These are phyloP conservation scores for Eublepharis macularius DNA, from an alignment of 2,113 vertebrate genomes.

Conservation along the genomic window DNA sequence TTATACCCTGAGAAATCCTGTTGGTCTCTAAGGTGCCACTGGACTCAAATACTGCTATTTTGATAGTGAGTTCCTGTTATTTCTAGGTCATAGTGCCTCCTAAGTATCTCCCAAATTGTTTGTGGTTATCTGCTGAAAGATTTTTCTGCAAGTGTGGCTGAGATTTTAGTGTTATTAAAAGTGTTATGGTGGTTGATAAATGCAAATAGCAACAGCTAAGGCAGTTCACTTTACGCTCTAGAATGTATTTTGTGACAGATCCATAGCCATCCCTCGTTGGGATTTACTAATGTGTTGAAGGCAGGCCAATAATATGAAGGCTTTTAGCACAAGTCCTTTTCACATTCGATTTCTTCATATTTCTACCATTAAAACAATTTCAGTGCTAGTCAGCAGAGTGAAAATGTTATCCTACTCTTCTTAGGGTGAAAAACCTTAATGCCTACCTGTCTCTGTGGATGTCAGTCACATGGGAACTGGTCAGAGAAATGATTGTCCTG, in stretches of 20 bases:
- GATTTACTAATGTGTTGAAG: not conserved
- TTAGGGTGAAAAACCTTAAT: not conserved
- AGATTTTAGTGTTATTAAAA: not conserved
- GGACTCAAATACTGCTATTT: too few species aligned
- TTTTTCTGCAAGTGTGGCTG: not conserved
- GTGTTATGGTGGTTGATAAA: not conserved
- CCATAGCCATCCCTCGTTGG: not conserved
- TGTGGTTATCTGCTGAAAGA: not conserved
- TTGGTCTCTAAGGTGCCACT: too few species aligned
- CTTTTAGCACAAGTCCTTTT: constrained; percentile 7
- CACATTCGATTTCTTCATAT: constrained; percentile 1
- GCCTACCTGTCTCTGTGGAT: not conserved
- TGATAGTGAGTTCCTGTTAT: not conserved
- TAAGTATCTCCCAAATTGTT: not conserved
- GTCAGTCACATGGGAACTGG: not conserved
- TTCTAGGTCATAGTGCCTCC: not conserved
- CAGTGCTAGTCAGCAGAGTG: not conserved
- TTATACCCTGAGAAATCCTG: too few species aligned
- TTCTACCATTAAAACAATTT: not conserved
- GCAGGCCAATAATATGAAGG: not conserved
- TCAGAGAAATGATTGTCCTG: not conserved
- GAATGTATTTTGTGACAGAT: constrained; percentile 3
- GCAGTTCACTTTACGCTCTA: not conserved
- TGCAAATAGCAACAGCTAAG: not conserved
- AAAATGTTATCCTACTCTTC: not conserved